A percentile compares a stretch with the other conserved stretches of the same genome.
These are phyloP conservation scores for Archivesica marissinica DNA, from an alignment of 1,140 invertebrate genomes.

Conservation along the genomic window DNA sequence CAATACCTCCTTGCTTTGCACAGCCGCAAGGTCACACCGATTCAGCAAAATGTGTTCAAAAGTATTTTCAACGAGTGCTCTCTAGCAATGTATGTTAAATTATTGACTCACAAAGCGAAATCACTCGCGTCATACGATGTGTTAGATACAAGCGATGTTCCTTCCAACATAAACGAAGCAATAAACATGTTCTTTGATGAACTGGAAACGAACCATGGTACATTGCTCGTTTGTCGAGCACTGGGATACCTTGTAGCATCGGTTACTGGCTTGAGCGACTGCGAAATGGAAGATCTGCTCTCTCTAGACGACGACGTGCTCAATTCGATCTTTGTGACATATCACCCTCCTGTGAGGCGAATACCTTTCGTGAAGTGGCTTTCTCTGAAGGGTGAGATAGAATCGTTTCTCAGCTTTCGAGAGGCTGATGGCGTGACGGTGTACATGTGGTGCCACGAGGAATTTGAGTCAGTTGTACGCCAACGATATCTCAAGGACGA, in stretches of 20 bases:
- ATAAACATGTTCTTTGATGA: slow-evolving; percentile 70
- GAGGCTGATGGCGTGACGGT: slow-evolving; percentile 78
- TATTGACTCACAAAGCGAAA: slow-evolving; percentile 72
- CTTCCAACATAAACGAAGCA: slow-evolving; percentile 63
- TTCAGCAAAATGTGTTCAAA: slow-evolving; percentile 87
- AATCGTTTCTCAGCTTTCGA: slow-evolving; percentile 64
- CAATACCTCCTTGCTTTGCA: slow-evolving; percentile 67
- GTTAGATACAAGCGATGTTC: slow-evolving; percentile 44
- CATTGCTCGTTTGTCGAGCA: slow-evolving; percentile 86
- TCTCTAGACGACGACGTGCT: slow-evolving; percentile 81
- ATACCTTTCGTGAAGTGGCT: slow-evolving; percentile 76
- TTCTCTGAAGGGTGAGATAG: slow-evolving; percentile 70
- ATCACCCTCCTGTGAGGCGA: slow-evolving; percentile 74
- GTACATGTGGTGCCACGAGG: slow-evolving; percentile 71
- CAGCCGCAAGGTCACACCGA: slow-evolving; percentile 65
- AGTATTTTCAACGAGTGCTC: slow-evolving; percentile 70
- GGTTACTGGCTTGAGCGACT: slow-evolving; percentile 79
- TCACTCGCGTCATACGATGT: slow-evolving; percentile 66
- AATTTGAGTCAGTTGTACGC: slow-evolving; percentile 66
- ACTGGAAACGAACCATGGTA: slow-evolving; percentile 77
- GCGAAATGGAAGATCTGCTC: slow-evolving; percentile 82
- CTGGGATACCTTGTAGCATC: slow-evolving; percentile 88
- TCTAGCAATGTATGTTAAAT: slow-evolving; percentile 73
- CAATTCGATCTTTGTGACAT: slow-evolving; percentile 71
- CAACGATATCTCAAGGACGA: slow-evolving; percentile 71